Base-by-base conservation (phyloP, 1,140 invertebrate species). In the Microplitis demolitor region DNA sequence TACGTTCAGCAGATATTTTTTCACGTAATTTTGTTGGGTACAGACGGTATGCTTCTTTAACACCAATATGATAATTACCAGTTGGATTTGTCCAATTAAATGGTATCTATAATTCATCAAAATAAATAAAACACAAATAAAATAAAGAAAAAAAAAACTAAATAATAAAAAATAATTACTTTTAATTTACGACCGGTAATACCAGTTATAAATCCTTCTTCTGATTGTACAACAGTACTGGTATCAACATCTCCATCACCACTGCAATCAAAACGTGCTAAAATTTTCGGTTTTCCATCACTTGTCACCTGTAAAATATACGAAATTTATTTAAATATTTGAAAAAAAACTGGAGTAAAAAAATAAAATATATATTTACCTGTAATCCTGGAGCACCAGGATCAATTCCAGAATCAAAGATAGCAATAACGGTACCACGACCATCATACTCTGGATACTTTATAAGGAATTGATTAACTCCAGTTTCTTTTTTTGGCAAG, bases 341-440 rank as follows among this genome's bases (percentile, higher is more conserved):
- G n/a, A 56, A 34, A 58, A 70, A 50, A 53, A 74, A 67, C 5
- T 33, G 24, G 13, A 16, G n/a, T 31, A 24, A 73, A 45, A 54
- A 58, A 60, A 61, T 50, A 61, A 6, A 39, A 0, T 53, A 56
- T 34, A 61, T 33, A 67, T 33, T 58, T 37, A 98, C 97, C 92
- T 97, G 92, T 78, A 99, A 90, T 71, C 97, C 98, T 71, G 93
- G 90, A 13, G 97, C 96, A 58, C 95, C 95, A 50, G 98, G 97
- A 90, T 99, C 98, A 70, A 99, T 94, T 14, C 98, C 98, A 37
- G 97, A 98, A 88, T 99, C 98, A 73, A 99, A 93, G 82, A 99
- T 96, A 53, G 97, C 98, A 82, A 99, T 97, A 76, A 94, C 88
- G 39, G 95, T 92, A 81, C 93, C 94, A 82, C 95, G 90, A 6